Evolutionary conservation across 2,797 vertebrate genomes (phyloP).

Genomic region (Tokudaia tokunoshimensis): DNA sequence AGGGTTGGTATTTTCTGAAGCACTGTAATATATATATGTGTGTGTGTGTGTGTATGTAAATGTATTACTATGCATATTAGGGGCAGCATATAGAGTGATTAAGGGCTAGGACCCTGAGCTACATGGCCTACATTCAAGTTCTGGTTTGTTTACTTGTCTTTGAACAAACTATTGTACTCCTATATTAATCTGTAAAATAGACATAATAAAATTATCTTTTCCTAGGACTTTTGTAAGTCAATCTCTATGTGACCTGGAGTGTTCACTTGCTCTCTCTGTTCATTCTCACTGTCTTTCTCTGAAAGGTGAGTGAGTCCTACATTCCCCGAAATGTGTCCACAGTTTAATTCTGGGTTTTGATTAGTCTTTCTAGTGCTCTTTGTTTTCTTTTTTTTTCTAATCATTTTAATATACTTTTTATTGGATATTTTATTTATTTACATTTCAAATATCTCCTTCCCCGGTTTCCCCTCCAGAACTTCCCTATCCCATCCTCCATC

Average conservation of each 20-base stretch:
- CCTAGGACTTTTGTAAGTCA: background rate
- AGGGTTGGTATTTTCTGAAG: background rate
- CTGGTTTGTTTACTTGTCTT: background rate
- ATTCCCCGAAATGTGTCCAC: background rate
- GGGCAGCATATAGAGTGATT: background rate
- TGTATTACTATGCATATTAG: background rate
- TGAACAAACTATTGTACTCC: background rate
- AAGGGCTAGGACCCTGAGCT: background rate
- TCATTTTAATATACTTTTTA: too few species aligned
- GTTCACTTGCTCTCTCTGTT: background rate
- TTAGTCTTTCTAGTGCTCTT: background rate
- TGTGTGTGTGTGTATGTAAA: too few species aligned
- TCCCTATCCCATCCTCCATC: too few species aligned
- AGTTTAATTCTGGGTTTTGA: background rate
- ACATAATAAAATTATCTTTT: background rate
- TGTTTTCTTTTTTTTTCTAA: background rate
- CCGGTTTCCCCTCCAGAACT: too few species aligned
- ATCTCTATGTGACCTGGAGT: background rate
- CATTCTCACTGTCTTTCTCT: background rate
- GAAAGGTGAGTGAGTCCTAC: background rate
- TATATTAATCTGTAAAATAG: background rate
- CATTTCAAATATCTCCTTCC: too few species aligned
- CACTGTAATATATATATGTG: too few species aligned
- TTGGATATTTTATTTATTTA: too few species aligned
- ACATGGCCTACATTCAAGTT: background rate